A percentile compares a stretch with the other conserved stretches of the same genome.
These are phyloP conservation scores for Ormia ochracea DNA, from an alignment of 2,888 invertebrate genomes.

Conservation along the genomic window DNA sequence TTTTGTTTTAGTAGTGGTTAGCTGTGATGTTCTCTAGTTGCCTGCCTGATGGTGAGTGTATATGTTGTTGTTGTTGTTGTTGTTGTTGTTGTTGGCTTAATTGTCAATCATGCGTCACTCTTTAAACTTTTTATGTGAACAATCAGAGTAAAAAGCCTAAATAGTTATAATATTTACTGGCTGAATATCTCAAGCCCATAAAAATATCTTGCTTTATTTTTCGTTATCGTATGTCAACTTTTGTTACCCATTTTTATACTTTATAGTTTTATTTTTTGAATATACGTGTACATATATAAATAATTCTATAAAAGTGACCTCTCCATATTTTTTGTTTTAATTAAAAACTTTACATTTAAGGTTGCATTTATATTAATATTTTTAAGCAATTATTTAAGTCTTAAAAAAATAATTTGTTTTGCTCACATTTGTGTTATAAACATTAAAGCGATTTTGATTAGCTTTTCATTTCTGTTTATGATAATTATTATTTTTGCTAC, in stretches of 20 bases:
- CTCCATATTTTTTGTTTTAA: neutral
- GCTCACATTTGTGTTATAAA: neutral
- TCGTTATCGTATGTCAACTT: neutral
- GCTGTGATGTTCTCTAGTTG: neutral
- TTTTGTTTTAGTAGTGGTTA: conserved; percentile 7
- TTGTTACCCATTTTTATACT: neutral
- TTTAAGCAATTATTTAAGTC: neutral
- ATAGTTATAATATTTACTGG: neutral
- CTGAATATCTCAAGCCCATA: neutral
- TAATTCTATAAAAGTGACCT: conserved; percentile 21
- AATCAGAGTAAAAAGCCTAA: neutral
- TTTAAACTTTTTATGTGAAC: neutral
- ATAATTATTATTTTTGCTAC: neutral
- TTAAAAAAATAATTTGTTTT: neutral
- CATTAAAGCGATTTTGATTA: neutral
- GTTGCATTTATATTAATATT: neutral
- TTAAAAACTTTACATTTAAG: neutral
- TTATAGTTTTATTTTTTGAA: neutral
- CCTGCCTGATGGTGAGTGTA: conserved; percentile 11
- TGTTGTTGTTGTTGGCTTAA: conserved; percentile 3
- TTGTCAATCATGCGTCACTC: conserved; percentile 44
- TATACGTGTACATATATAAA: neutral
- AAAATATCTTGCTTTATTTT: neutral
- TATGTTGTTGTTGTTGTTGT: neutral
- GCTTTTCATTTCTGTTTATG: neutral